Conservation (phyloP, 2,888 invertebrate genomes). For the Sarcophaga subvicina region DNA sequence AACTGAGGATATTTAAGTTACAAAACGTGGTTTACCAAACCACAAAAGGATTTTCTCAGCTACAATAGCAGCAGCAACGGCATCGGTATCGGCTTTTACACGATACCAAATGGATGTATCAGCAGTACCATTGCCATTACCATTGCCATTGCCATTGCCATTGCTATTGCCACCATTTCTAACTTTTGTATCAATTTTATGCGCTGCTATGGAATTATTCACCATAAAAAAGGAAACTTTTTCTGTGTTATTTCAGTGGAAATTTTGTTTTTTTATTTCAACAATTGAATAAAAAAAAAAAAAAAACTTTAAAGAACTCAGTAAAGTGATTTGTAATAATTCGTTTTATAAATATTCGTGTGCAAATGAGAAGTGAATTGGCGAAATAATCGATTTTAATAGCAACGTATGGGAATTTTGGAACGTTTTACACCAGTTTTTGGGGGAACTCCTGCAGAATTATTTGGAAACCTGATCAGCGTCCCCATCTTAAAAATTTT, state of each 20-base stretch:
- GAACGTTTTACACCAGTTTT: too few species aligned
- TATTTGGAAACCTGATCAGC: too few species aligned
- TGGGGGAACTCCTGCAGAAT: too few species aligned
- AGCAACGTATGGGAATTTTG: too few species aligned
- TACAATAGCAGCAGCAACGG: constrained; percentile 50
- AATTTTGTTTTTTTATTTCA: constrained; percentile 13
- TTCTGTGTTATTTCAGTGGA: neutral
- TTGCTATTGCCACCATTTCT: constrained; percentile 40
- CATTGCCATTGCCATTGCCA: constrained; percentile 32
- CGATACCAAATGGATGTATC: constrained; percentile 15
- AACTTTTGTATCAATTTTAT: neutral
- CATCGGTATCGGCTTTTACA: constrained; percentile 38
- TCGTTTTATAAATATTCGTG: constrained; percentile 20
- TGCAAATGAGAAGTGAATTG: too few species aligned
- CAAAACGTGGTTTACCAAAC: constrained; percentile 71
- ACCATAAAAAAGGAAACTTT: neutral
- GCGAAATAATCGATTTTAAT: too few species aligned
- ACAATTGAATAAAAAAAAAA: constrained; percentile 54
- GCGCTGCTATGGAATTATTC: neutral
- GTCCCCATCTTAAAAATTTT: too few species aligned
- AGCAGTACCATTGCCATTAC: neutral
- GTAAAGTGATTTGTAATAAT: constrained; percentile 66
- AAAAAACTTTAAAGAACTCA: constrained; percentile 47
- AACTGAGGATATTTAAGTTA: constrained; percentile 70
- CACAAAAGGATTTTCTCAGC: constrained; percentile 70